phyloP scores from a whole-genome alignment of 1,140 invertebrate genomes.

The Leptopilina clavipes region DNA sequence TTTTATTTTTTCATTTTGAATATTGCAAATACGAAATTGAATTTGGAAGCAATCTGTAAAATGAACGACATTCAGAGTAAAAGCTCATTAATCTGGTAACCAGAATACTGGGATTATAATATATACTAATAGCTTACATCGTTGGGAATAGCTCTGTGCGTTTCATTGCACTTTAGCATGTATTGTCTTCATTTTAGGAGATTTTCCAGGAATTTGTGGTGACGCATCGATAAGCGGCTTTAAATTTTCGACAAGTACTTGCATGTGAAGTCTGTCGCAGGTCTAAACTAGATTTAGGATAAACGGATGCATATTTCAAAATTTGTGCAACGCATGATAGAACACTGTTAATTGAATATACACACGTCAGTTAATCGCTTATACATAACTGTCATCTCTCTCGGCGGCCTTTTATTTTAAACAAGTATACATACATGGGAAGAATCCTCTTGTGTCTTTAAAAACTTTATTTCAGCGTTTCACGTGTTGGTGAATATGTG shows the following conservation, averaged over 20 bases:
- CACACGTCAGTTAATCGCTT: too few species aligned
- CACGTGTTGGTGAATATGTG: not conserved
- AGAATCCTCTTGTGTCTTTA: not conserved
- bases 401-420: not conserved
- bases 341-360: not conserved
- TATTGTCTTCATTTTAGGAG: constrained; percentile 34
- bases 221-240: constrained; percentile 45
- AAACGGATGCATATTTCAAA: not conserved
- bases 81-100: constrained; percentile 11
- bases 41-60: not conserved
- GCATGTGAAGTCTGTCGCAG: not conserved
- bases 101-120: constrained; percentile 9
- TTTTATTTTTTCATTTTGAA: too few species aligned
- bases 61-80: not conserved
- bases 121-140: constrained; percentile 19
- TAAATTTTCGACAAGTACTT: constrained; percentile 44
- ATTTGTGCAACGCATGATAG: not conserved
- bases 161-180: constrained; percentile 21
- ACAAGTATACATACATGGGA: not conserved
- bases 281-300: not conserved
- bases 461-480: not conserved
- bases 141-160: not conserved
- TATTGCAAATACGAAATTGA: not conserved
- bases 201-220: constrained; percentile 47
- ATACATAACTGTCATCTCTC: not conserved